Evolutionary conservation across 2,888 invertebrate species (phyloP), one percentile per base, ranked within the genome.

Genomic region (Pseudococcus longispinus): DNA sequence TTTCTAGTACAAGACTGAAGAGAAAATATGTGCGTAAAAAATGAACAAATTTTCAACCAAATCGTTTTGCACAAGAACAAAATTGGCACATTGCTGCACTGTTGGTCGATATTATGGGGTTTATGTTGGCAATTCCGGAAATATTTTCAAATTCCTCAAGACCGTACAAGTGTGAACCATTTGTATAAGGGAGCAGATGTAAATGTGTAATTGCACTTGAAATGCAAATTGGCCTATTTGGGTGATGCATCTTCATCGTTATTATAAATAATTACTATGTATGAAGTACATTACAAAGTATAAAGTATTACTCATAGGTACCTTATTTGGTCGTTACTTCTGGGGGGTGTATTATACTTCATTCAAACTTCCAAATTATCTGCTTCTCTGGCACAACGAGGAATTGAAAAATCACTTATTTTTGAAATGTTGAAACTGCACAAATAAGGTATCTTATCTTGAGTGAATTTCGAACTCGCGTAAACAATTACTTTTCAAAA

Each of bases 81-180:
- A 70, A 70, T 70, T 70, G 29, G 29, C 70, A 70, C 26, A 26
- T 13, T 70, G 18, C 20, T 15, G 18, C 70, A 6, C 29, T 18
- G 70, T 29, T 29, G 70, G 70, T 11, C 29, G 8, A 70, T 18
- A 15, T 29, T 1, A 20, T 23, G 3, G 9, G 11, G 42, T 37
- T 42, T 80, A 15, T n/a, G n/a, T 20, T 80, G 2, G 23, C 42
- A 11, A 80, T 80, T 77, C 77, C 77, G 77, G 77, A 80, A 80
- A 80, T 80, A 42, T 20, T 37, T 42, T 6, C 1, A 42, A 80
- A 80, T 42, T 80, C 42, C 20, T 80, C 9, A 37, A 18, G 37
- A 37, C 8, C 1, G 8, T n/a, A 32, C 77, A 77, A 77, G 77
- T 80, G 42, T 42, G 11, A 20, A 42, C 2, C 1, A 42, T 80